Conservation (phyloP, 2,888 invertebrate species). For the Mesoligia furuncula region DNA sequence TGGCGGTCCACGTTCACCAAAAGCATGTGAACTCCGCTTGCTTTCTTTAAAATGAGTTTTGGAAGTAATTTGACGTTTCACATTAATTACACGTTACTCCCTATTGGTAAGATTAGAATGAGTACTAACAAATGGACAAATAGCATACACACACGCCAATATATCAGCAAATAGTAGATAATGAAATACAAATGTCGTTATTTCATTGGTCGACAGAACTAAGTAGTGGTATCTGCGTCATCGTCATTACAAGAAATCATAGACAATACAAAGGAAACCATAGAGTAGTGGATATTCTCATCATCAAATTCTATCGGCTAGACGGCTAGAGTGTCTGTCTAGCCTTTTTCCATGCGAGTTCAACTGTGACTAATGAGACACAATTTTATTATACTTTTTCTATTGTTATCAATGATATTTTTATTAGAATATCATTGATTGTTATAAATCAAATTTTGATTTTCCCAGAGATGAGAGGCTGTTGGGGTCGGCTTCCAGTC, state of each 20-base stretch:
- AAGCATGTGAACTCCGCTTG: neutral
- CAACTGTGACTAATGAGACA: too few species aligned
- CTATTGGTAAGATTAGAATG: slow-evolving; percentile 32
- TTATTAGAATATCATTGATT: too few species aligned
- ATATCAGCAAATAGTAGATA: slow-evolving; percentile 77
- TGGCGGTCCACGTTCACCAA: slow-evolving; percentile 15
- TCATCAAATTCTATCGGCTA: neutral
- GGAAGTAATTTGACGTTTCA: slow-evolving; percentile 43
- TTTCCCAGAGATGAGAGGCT: too few species aligned
- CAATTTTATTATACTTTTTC: too few species aligned
- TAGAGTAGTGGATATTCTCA: neutral
- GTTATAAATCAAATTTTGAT: too few species aligned
- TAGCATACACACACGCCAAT: slow-evolving; percentile 76
- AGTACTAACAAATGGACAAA: slow-evolving; percentile 64
- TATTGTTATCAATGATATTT: too few species aligned
- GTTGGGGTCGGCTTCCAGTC: too few species aligned
- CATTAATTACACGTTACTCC: slow-evolving; percentile 12
- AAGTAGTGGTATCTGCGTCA: too few species aligned
- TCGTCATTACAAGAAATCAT: neutral
- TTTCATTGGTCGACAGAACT: slow-evolving; percentile 74
- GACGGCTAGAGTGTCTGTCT: too few species aligned
- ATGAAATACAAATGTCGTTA: slow-evolving; percentile 81
- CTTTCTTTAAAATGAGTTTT: slow-evolving; percentile 21
- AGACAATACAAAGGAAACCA: neutral
- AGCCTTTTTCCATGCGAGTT: neutral